A percentile compares a stretch with the other conserved stretches of the same genome.
Conservation (phyloP, 2,797 vertebrate genomes). For the Chaenodraco wilsoni region DNA sequence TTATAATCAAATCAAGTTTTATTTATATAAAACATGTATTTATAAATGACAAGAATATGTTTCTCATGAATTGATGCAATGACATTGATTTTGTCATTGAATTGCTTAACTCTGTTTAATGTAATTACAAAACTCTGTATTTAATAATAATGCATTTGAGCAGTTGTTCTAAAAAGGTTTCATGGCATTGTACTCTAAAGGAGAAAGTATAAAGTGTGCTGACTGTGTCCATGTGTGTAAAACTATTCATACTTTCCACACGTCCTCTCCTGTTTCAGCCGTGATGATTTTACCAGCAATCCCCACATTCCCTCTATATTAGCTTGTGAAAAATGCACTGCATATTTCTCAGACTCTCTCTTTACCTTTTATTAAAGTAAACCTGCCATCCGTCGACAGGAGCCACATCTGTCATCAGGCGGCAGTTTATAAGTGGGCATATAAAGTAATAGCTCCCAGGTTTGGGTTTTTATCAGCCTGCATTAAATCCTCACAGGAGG, state of each 20-base stretch:
- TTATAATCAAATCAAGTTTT: too few species aligned
- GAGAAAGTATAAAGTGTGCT: slow-evolving; percentile 44
- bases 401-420: slow-evolving; percentile 31
- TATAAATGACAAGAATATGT: too few species aligned
- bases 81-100: too few species aligned
- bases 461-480: slow-evolving; percentile 44
- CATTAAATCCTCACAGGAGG: slow-evolving; percentile 50
- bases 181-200: neutral
- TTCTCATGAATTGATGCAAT: too few species aligned
- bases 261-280: slow-evolving; percentile 63
- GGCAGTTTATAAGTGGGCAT: slow-evolving; percentile 41
- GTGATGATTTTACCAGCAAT: slow-evolving; percentile 80
- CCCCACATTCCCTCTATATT: slow-evolving; percentile 33
- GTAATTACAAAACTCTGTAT: neutral
- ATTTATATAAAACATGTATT: too few species aligned
- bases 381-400: slow-evolving; percentile 26
- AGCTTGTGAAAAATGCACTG: slow-evolving; percentile 52
- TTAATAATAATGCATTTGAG: neutral
- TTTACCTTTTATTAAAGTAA: slow-evolving; percentile 38
- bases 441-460: slow-evolving; percentile 36
- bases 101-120: too few species aligned
- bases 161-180: neutral
- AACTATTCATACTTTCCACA: slow-evolving; percentile 69
- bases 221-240: slow-evolving; percentile 41
- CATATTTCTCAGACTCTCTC: slow-evolving; percentile 54